A percentile compares a stretch with the other conserved stretches of the same genome.
Evolutionary conservation across 1,140 invertebrate species (phyloP).

Genomic region (Drosophila yakuba): DNA sequence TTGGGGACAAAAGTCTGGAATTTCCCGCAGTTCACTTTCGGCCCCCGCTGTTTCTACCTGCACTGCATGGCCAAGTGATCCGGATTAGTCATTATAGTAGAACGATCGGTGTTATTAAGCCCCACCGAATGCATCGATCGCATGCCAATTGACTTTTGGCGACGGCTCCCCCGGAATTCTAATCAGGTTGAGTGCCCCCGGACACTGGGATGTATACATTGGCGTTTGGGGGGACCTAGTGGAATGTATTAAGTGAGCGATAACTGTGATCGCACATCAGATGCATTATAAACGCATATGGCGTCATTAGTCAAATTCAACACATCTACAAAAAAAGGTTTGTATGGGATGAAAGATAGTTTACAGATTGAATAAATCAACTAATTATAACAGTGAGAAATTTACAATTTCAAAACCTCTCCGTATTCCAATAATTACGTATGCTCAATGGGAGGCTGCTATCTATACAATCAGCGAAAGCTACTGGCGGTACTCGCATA

Average conservation of each 20-base stretch:
- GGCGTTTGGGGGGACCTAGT: background rate
- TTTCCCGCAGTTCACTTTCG: constrained; percentile 31
- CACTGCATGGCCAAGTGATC: constrained; percentile 49
- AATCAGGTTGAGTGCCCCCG: constrained; percentile 25
- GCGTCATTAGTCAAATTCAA: constrained; percentile 13
- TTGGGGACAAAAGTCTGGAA: constrained; percentile 10
- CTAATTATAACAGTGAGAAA: too few species aligned
- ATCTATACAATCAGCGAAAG: constrained; percentile 21
- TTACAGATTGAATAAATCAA: too few species aligned
- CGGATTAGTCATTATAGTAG: constrained; percentile 50
- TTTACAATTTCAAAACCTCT: too few species aligned
- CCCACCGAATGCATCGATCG: constrained; percentile 36
- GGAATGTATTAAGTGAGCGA: constrained; percentile 3
- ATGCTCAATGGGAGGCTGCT: constrained; percentile 2
- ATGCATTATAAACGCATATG: constrained; percentile 4
- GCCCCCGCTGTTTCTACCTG: constrained; percentile 36
- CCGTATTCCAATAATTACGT: constrained; percentile 8
- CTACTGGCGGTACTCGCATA: constrained; percentile 21
- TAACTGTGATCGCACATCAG: constrained; percentile 22
- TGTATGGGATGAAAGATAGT: too few species aligned
- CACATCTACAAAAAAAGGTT: too few species aligned
- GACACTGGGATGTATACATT: background rate
- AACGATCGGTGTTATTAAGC: constrained; percentile 27
- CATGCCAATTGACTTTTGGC: constrained; percentile 42
- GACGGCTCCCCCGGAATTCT: constrained; percentile 31